Evolutionary conservation across 2,888 invertebrate genomes (phyloP).

Genomic region (Nebria salina): DNA sequence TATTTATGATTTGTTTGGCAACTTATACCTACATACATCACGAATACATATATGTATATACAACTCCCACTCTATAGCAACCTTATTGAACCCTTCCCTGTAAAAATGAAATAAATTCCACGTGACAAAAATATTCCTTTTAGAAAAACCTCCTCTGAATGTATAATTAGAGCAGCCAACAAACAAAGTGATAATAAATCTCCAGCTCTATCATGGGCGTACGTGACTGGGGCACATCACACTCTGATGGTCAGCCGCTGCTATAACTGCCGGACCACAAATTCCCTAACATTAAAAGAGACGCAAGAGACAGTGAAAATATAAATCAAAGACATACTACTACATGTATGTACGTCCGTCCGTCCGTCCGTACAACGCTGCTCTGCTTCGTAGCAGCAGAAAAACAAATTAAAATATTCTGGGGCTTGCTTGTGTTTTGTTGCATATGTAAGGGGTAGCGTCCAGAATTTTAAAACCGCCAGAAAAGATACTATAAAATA

Average conservation of each 20-base stretch:
- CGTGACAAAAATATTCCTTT: not conserved
- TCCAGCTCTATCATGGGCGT: conserved; percentile 37
- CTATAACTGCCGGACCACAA: not conserved
- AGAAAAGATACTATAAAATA: not conserved
- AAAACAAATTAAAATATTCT: conserved; percentile 43
- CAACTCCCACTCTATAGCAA: too few species aligned
- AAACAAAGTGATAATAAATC: conserved; percentile 45
- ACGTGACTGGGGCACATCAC: conserved; percentile 43
- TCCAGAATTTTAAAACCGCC: conserved; percentile 11
- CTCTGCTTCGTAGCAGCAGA: not conserved
- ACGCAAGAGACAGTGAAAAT: conserved; percentile 39
- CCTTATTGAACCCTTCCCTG: not conserved
- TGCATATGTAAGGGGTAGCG: conserved; percentile 2
- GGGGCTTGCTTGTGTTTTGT: not conserved
- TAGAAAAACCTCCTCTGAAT: conserved; percentile 13
- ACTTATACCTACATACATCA: too few species aligned
- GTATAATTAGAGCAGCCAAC: conserved; percentile 36
- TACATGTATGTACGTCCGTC: not conserved
- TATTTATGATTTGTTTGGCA: too few species aligned
- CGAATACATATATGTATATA: too few species aligned
- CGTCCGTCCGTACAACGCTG: not conserved
- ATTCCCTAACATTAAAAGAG: conserved; percentile 20
- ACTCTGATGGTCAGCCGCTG: conserved; percentile 19
- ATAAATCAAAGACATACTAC: conserved; percentile 39
- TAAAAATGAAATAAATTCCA: not conserved